Conservation (phyloP, 2,113 vertebrate genomes). For the Crocuta crocuta region DNA sequence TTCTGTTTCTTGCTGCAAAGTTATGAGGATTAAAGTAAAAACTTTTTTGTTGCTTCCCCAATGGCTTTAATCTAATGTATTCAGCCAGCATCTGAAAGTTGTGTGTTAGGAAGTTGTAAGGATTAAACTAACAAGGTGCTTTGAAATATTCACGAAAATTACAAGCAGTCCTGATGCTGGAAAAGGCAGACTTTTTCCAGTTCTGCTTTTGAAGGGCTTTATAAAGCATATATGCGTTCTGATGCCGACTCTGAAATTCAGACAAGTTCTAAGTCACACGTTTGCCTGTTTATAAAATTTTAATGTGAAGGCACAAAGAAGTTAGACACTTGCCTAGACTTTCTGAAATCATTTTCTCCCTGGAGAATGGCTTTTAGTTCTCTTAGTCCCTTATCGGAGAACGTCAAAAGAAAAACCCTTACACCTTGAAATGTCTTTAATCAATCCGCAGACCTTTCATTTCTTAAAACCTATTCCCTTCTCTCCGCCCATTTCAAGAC, state of each 20-base stretch:
- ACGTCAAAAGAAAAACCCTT: slow-evolving; percentile 57
- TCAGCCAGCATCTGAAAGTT: background rate
- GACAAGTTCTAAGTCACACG: background rate
- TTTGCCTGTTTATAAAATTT: slow-evolving; percentile 46
- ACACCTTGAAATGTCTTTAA: slow-evolving; percentile 74
- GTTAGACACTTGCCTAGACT: slow-evolving; percentile 57
- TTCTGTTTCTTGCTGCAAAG: background rate
- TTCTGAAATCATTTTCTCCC: slow-evolving; percentile 66
- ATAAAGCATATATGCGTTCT: fast-evolving
- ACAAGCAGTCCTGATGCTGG: background rate
- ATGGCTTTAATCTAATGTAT: background rate
- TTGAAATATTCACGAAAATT: background rate
- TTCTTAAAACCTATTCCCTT: slow-evolving; percentile 62
- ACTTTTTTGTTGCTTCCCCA: background rate
- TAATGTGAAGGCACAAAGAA: slow-evolving; percentile 64
- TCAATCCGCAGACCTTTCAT: slow-evolving; percentile 72
- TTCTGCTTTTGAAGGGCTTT: background rate
- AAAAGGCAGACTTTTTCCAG: background rate
- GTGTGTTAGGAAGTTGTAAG: background rate
- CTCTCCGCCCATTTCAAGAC: slow-evolving; percentile 64
- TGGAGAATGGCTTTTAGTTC: slow-evolving; percentile 58
- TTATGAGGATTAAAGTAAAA: background rate
- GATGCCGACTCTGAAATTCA: background rate
- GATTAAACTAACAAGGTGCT: background rate
- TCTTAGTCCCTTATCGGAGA: slow-evolving; percentile 61